These are phyloP conservation scores for Hydroisotoma schaefferi DNA, from an alignment of 2,888 invertebrate species.

Conservation along the genomic window DNA sequence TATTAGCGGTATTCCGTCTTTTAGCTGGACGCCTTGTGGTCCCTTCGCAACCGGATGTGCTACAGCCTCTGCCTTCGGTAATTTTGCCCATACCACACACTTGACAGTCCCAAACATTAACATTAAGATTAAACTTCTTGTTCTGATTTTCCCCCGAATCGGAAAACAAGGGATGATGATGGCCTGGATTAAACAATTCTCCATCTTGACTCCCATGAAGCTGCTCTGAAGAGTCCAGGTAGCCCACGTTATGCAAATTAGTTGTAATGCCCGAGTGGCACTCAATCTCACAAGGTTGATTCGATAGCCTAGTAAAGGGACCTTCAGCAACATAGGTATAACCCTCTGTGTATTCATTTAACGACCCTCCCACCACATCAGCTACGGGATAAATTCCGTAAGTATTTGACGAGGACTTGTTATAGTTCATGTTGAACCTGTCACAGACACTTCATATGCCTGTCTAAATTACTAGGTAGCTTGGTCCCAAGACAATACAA, in stretches of 20 bases:
- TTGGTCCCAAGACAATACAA: no score
- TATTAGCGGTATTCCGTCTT: constrained; percentile 74
- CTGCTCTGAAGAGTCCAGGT: neutral
- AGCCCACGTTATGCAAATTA: neutral
- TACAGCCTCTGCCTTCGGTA: constrained; percentile 4
- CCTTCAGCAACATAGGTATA: neutral
- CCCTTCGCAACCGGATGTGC: constrained; percentile 3
- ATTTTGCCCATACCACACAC: constrained; percentile 4
- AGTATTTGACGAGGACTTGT: neutral
- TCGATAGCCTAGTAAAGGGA: neutral
- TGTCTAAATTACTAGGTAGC: no score
- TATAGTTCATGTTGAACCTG: constrained; percentile 1
- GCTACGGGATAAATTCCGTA: constrained; percentile 6
- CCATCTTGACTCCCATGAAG: neutral
- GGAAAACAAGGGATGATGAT: neutral
- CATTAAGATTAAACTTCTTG: no score
- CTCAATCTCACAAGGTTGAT: constrained; percentile 3
- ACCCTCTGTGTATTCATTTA: neutral
- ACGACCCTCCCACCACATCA: neutral
- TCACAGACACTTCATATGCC: no score
- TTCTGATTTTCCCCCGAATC: neutral
- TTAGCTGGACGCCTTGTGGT: neutral
- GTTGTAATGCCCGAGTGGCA: neutral
- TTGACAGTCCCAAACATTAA: constrained; percentile 3
- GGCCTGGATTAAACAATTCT: neutral